Base-by-base conservation (phyloP, 2,113 vertebrate genomes). In the Anolis carolinensis region DNA sequence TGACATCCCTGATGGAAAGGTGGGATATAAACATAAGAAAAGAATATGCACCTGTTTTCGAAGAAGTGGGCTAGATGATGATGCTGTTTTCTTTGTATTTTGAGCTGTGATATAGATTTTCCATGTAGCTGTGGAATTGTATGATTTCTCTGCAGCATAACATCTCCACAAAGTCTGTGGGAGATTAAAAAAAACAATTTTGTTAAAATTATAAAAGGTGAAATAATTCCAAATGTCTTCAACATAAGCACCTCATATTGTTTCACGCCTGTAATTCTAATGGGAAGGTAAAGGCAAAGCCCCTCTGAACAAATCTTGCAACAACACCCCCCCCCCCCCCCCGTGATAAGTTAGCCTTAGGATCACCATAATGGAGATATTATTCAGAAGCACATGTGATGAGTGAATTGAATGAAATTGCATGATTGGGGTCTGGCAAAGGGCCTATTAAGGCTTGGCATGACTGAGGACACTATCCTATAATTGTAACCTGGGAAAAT, bases 121-220 rank as follows among this genome's bases (percentile, higher is more conserved):
- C 98, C 97, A 98, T 0, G 97, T 98, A n/a, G 95, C 96, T 8
- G 96, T 94, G 80, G 96, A 97, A 78, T 93, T 93, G 6, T 91
- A 93, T 20, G 96, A 93, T 93, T 98, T 98, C 93, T 98, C 98
- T 4, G 97, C 97, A 18, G 97, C 97, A 0, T 98, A 98, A 83
- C 98, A 98, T 68, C 97, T 94, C 98, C 98, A 98, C 36, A 98
- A 94, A 1, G 97, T 98, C 98, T 98, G 90, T 75, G 39, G 5
- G 84, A 81, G 0, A 85, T 59, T 59, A 59, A 70, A 92, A 78
- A 48, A 65, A 55, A 5, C 52, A 21, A 25, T 30, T 2, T 74
- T 75, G 59, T 39, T 52, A 75, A 84, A 5, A 75, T 7, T 39
- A 7, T 79, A 44, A 30, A n/a, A 21, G n/a, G 0, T 0, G 21